phyloP scores from a whole-genome alignment of 2,113 vertebrate species.

The Ursus arctos region DNA sequence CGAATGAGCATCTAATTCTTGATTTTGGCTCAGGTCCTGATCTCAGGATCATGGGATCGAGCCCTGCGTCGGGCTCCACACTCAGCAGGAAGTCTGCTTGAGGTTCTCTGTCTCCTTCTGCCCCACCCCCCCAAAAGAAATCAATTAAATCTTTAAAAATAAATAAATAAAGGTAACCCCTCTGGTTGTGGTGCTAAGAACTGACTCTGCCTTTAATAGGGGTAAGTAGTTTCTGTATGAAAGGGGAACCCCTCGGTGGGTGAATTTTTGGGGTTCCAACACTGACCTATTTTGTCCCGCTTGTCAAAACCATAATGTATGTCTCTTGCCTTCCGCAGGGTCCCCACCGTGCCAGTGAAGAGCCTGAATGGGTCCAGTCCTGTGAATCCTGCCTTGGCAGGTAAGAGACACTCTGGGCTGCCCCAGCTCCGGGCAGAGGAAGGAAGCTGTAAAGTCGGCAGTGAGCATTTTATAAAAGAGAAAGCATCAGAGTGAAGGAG shows the following conservation, averaged over 20 bases:
- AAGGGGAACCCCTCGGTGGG: background rate
- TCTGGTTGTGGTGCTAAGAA: background rate
- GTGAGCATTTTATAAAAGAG: background rate
- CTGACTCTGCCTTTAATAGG: too few species aligned
- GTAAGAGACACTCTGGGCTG: constrained; percentile 82
- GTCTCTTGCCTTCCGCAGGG: constrained; percentile 82
- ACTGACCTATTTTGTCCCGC: background rate
- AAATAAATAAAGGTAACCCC: background rate
- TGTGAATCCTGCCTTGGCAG: constrained; percentile 95
- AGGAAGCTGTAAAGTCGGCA: fast-evolving
- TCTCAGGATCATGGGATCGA: background rate
- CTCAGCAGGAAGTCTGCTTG: background rate
- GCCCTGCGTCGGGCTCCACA: background rate
- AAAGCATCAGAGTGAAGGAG: background rate
- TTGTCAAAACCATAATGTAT: fast-evolving
- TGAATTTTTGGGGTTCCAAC: too few species aligned
- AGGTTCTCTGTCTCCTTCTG: too few species aligned
- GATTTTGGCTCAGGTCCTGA: background rate
- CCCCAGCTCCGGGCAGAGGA: background rate
- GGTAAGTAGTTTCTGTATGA: background rate
- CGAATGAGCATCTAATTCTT: background rate
- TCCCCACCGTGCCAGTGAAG: constrained; percentile 96
- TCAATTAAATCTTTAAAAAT: background rate
- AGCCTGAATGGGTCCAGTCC: constrained; percentile 96
- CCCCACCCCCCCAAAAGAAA: background rate